A percentile compares a stretch with the other conserved stretches of the same genome.
These are phyloP conservation scores for Umimayanthus kanabou DNA, from an alignment of 92 coral and sea anemone genomes.

Conservation along the genomic window DNA sequence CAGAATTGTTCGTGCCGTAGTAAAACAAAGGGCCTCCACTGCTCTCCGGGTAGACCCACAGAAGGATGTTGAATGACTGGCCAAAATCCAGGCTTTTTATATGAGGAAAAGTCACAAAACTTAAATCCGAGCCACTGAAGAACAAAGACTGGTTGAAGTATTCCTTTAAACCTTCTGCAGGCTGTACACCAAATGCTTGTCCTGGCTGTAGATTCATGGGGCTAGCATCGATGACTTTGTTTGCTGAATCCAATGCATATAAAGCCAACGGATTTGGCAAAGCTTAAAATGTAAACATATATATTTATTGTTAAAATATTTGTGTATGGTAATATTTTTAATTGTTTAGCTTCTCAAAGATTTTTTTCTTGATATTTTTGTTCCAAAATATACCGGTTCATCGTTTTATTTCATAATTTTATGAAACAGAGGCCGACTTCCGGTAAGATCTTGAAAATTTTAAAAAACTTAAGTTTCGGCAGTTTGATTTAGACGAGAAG, in stretches of 20 bases:
- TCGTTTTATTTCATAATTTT: too few relatives aligned
- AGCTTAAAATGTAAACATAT: background rate
- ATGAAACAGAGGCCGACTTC: too few relatives aligned
- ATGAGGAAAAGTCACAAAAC: background rate
- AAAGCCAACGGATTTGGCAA: conserved; percentile 20
- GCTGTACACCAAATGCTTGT: background rate
- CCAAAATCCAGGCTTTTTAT: background rate
- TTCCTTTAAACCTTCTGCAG: background rate
- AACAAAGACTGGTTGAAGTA: conserved; percentile 1
- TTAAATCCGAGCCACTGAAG: background rate
- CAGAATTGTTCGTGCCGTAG: conserved; percentile 15
- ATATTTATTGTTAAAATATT: too few relatives aligned
- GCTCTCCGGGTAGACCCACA: conserved; percentile 8
- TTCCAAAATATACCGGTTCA: too few relatives aligned
- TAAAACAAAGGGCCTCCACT: background rate
- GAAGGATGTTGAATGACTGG: conserved; percentile 7
- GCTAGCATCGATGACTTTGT: background rate
- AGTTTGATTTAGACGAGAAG: too few relatives aligned
- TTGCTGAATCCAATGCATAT: background rate
- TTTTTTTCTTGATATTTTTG: too few relatives aligned
- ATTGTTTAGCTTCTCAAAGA: background rate
- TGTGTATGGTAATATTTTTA: too few relatives aligned
- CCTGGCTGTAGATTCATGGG: conserved; percentile 7
- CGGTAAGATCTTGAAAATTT: too few relatives aligned
- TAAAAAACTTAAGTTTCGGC: too few relatives aligned